Percentiles rank a stretch among this genome's conserved stretches.
Conservation (phyloP, 2,888 invertebrate species). For the Vanessa cardui region DNA sequence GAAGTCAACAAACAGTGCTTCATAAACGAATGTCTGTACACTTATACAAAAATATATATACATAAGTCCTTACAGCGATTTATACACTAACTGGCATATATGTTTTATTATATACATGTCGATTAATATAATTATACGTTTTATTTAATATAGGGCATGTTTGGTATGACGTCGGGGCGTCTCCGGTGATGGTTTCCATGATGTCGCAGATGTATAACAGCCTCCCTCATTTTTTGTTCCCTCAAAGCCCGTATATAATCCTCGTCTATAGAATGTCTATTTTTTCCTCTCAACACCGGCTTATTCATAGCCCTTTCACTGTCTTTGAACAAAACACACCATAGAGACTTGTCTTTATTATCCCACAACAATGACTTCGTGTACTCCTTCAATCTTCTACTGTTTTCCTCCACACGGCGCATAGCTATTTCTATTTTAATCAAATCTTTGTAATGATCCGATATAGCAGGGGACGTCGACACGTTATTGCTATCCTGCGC, state of each 20-base stretch:
- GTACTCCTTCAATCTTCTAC: slow-evolving; percentile 77
- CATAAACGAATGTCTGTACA: slow-evolving; percentile 57
- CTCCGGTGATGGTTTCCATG: slow-evolving; percentile 72
- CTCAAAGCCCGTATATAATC: slow-evolving; percentile 68
- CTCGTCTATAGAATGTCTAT: slow-evolving; percentile 65
- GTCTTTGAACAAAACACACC: slow-evolving; percentile 80
- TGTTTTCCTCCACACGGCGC: slow-evolving; percentile 79
- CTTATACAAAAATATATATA: slow-evolving; percentile 67
- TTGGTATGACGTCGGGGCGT: slow-evolving; percentile 65
- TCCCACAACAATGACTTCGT: slow-evolving; percentile 79
- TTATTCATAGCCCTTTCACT: slow-evolving; percentile 63
- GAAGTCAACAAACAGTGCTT: slow-evolving; percentile 61
- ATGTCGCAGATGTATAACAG: slow-evolving; percentile 74
- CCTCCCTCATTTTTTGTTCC: slow-evolving; percentile 73
- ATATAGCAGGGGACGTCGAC: slow-evolving; percentile 59
- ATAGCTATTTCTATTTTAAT: slow-evolving; percentile 81
- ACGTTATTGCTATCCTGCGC: slow-evolving; percentile 61
- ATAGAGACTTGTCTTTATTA: slow-evolving; percentile 78
- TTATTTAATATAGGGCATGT: slow-evolving; percentile 69
- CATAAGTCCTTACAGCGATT: slow-evolving; percentile 57
- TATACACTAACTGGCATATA: slow-evolving; percentile 47
- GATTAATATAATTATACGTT: slow-evolving; percentile 33
- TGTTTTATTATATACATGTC: slow-evolving; percentile 32
- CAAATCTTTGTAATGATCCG: slow-evolving; percentile 79
- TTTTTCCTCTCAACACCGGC: slow-evolving; percentile 51